Evolutionary conservation across 2,113 vertebrate genomes (phyloP).

Genomic region (Python bivittatus): DNA sequence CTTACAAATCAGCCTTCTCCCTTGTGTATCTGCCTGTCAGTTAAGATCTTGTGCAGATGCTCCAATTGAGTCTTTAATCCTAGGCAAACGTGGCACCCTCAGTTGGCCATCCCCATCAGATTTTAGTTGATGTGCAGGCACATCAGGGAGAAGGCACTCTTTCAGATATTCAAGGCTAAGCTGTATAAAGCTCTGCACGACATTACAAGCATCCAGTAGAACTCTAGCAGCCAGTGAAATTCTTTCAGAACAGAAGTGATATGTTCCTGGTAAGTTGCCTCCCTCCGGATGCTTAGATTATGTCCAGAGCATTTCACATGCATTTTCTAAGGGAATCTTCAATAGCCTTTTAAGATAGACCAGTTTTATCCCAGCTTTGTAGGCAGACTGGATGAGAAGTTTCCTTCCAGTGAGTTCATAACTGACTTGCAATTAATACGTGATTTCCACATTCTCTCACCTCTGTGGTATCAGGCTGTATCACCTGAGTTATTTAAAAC

Average conservation of each 20-base stretch:
- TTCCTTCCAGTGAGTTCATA: neutral
- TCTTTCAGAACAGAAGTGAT: neutral
- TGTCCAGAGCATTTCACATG: neutral
- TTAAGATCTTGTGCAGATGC: neutral
- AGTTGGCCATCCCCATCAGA: neutral
- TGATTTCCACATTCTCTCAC: neutral
- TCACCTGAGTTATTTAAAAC: neutral
- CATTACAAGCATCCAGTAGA: neutral
- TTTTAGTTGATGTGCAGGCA: neutral
- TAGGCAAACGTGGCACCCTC: neutral
- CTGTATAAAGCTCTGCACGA: neutral
- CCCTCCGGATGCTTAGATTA: neutral
- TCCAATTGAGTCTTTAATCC: neutral
- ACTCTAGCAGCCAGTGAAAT: neutral
- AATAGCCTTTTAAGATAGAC: neutral
- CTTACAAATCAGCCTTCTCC: neutral
- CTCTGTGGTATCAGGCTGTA: neutral
- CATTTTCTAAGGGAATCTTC: neutral
- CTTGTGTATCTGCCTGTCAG: neutral
- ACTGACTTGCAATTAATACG: neutral
- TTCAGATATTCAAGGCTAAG: neutral
- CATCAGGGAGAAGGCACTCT: neutral
- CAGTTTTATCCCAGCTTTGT: neutral
- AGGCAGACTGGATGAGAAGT: neutral
- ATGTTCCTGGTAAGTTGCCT: neutral